Evolutionary conservation across 2,113 vertebrate genomes (phyloP), one percentile per base, ranked within the genome.

Genomic region (Jacana jacana): DNA sequence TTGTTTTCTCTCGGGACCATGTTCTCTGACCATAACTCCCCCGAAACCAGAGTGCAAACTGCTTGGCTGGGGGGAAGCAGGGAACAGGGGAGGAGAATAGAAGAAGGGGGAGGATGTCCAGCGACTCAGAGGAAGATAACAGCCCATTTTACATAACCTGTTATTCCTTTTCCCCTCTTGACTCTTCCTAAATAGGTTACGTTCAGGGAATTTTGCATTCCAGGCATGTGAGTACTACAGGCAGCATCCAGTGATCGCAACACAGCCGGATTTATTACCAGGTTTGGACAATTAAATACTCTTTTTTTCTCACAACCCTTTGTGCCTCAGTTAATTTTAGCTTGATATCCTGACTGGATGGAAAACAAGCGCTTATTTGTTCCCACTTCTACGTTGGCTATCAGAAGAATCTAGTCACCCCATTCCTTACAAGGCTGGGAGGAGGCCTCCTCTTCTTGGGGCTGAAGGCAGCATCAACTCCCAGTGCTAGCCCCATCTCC

Each of bases 141-240:
- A 70, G 69, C 40, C 54, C 1, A 0, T 73, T 90, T 90, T 86
- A 63, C 6, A 2, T 22, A 66, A 31, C 40, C 9, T 91, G 82
- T 33, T 37, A 69, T 86, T 94, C 63, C 40, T 19, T 66, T 88
- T 94, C 80, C 79, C 68, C 63, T 93, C 64, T 73, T 90, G 63
- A 66, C 82, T 96, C 76, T 97, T 97, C 92, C 96, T 95, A 96
- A 94, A 93, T 91, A 96, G 86, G 90, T 80, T 91, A 96, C 46
- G 0, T 94, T 88, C 37, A 58, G 1, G 2, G 71, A 71, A 25
- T 73, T 86, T 44, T 83, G 37, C 79, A 88, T 95, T 94, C 86
- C 95, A 94, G 86, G 58, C 63, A 40, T 65, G 68, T 63, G 63
- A 88, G 58, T 86, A 81, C 92, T 49, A 17, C 2, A 1, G 55